These are phyloP conservation scores for Euclidia mi DNA, from an alignment of 2,888 invertebrate species.

Conservation along the genomic window DNA sequence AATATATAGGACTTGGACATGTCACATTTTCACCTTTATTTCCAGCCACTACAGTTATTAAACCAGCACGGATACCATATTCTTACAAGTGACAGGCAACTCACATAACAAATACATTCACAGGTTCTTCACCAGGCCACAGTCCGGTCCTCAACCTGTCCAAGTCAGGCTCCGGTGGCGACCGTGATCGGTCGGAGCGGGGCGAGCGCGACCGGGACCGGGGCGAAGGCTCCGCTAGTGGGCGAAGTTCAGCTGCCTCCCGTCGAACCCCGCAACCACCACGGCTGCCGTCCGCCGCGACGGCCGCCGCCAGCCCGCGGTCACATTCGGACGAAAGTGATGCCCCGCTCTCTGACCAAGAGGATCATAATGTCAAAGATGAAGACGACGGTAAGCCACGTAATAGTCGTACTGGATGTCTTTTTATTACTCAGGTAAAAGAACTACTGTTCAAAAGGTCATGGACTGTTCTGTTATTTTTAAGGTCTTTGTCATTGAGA, in stretches of 20 bases:
- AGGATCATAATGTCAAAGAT: constrained; percentile 96
- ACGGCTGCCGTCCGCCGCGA: constrained; percentile 85
- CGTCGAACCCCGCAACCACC: constrained; percentile 91
- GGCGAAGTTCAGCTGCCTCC: constrained; percentile 90
- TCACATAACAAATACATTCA: no score
- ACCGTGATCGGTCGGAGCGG: constrained; percentile 91
- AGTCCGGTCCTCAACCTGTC: constrained; percentile 98
- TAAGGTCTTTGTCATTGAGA: no score
- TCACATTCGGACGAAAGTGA: constrained; percentile 95
- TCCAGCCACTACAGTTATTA: no score
- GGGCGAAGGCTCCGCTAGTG: constrained; percentile 85
- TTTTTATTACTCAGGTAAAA: no score
- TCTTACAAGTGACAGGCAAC: no score
- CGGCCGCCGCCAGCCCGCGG: constrained; percentile 91
- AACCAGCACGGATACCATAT: no score
- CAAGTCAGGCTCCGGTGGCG: constrained; percentile 95
- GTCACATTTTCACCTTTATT: no score
- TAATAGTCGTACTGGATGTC: no score
- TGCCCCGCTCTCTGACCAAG: constrained; percentile 96
- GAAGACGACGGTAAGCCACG: constrained; percentile 92
- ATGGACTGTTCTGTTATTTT: no score
- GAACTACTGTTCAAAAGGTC: no score
- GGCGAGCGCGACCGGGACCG: constrained; percentile 90
- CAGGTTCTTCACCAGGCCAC: constrained; percentile 96
- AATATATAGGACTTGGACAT: no score